Base-by-base conservation (phyloP, 2,797 vertebrate species). In the Lithobates sylvaticus region DNA sequence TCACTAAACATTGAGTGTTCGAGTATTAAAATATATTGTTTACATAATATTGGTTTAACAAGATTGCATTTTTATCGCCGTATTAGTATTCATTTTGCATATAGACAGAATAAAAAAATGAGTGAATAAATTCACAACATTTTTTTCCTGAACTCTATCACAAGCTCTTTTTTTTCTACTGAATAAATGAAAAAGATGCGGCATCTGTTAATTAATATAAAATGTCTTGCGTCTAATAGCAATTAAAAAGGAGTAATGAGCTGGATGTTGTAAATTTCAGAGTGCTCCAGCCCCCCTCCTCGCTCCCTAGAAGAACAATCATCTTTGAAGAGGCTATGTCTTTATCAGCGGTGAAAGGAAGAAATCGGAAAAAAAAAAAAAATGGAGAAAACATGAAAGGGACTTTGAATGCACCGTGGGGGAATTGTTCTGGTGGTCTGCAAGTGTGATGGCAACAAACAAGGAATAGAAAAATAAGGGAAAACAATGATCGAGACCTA, bases 211-310 rank as follows among this genome's bases (percentile, higher is more conserved):
- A 81, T 81, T 58, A 81, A 81, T 81, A 72, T 64, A 81, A 81
- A 81, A 72, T 64, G 69, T 73, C 79, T 81, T 42, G 69, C 26
- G 67, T 84, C 64, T 75, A 69, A 84, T 84, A 84, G 75, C 83
- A 77, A 84, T 84, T 77, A 84, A 84, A 77, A 77, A 71, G 75
- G 75, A 84, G 75, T 84, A 84, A 77, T 84, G 74, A 84, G 67
- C 83, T 78, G 76, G 76, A 84, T 84, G 76, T 84, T 32, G 44
- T 42, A 84, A 58, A 78, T 84, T 78, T 78, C 75, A 72, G 75
- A 85, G 32, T 70, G 69, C 76, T 79, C 65, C 76, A 44, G 34
- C 61, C 83, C 54, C 44, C 76, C 75, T 42, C 21, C 77, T 5
- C 15, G 10, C 16, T 64, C 71, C 71, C 42, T 64, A 10, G 75